These are phyloP conservation scores for Botia almorhae DNA, from an alignment of 2,797 vertebrate species.

Conservation along the genomic window DNA sequence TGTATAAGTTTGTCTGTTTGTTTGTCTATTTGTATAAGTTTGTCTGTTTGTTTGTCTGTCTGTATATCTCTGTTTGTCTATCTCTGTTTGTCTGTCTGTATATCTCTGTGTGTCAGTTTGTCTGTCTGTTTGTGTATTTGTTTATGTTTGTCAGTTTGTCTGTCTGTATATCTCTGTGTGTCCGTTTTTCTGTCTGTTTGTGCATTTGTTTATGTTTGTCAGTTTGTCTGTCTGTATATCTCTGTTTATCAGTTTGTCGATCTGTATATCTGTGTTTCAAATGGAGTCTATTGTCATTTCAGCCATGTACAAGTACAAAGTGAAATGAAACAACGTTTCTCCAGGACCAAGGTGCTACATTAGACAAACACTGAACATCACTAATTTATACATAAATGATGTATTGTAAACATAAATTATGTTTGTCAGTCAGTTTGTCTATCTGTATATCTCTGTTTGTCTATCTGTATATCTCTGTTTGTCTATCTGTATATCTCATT, in stretches of 20 bases:
- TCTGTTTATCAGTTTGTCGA: background rate
- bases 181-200: background rate
- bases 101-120: background rate
- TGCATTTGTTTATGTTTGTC: background rate
- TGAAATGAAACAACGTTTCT: too few relatives aligned
- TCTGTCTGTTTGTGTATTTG: slow-evolving; percentile 2
- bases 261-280: too few relatives aligned
- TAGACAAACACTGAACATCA: too few relatives aligned
- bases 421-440: too few relatives aligned
- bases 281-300: too few relatives aligned
- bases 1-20: background rate
- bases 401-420: too few relatives aligned
- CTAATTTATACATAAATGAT: too few relatives aligned
- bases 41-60: background rate
- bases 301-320: too few relatives aligned
- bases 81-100: slow-evolving; percentile 14
- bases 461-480: background rate
- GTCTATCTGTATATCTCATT: background rate
- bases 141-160: too few relatives aligned
- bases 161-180: too few relatives aligned
- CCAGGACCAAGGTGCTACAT: too few relatives aligned
- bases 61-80: slow-evolving; percentile 3
- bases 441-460: background rate
- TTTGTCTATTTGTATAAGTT: slow-evolving; percentile 8
- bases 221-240: background rate